phyloP scores from a whole-genome alignment of 2,888 invertebrate species.

The Cenopis cana region DNA sequence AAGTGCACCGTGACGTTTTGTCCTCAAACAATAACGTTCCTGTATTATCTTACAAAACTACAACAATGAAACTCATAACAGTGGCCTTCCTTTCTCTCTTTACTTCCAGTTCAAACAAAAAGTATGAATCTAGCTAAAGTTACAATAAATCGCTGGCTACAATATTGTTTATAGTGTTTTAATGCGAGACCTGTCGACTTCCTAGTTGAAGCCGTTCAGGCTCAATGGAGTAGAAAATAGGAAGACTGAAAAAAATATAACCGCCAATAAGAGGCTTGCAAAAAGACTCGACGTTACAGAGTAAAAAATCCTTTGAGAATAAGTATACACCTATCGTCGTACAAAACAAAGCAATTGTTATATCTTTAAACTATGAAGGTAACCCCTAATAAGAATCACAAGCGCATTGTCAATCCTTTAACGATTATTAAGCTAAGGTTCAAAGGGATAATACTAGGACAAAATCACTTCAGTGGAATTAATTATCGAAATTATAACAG shows the following conservation, averaged over 20 bases:
- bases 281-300: not conserved
- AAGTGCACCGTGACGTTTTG: too few relatives aligned
- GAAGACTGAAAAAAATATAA: conserved; percentile 24
- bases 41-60: not conserved
- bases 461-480: too few relatives aligned
- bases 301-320: not conserved
- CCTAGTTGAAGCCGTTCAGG: conserved; percentile 34
- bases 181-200: conserved; percentile 16
- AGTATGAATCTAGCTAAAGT: not conserved
- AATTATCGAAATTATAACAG: too few relatives aligned
- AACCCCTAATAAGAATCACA: too few relatives aligned
- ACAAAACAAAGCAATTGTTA: not conserved
- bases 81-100: not conserved
- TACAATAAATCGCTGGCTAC: conserved; percentile 22
- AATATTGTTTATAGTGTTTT: conserved; percentile 24
- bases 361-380: too few relatives aligned
- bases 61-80: not conserved
- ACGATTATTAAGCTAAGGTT: too few relatives aligned
- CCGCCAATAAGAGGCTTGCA: conserved; percentile 32
- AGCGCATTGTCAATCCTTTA: too few relatives aligned
- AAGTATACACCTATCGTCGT: not conserved
- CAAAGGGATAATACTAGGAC: too few relatives aligned
- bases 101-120: conserved; percentile 15
- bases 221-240: conserved; percentile 44
- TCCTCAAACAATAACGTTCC: not conserved